A percentile compares a stretch with the other conserved stretches of the same genome.
These are phyloP conservation scores for Mayetiola destructor DNA, from an alignment of 2,888 invertebrate species.

Conservation along the genomic window DNA sequence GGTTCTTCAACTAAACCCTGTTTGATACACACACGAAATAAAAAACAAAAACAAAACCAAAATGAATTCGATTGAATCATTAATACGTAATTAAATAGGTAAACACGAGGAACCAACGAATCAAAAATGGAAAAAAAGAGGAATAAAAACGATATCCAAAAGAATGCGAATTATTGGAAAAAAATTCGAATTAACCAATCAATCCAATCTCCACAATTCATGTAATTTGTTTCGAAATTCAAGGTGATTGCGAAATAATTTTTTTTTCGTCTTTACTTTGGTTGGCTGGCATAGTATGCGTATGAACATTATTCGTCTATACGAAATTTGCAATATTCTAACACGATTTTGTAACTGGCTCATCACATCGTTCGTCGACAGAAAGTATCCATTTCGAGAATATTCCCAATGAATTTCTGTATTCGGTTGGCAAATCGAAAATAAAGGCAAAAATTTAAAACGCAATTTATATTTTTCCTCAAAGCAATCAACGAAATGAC, in stretches of 20 bases:
- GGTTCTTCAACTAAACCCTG: slow-evolving; percentile 1
- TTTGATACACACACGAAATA: neutral
- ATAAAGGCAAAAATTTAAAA: neutral
- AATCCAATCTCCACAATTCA: neutral
- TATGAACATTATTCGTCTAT: no score
- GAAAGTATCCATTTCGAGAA: no score
- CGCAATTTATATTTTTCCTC: neutral
- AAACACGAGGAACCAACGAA: neutral
- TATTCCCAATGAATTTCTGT: no score
- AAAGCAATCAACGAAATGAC: neutral
- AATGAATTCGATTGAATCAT: no score
- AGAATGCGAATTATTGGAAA: neutral
- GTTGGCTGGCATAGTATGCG: no score
- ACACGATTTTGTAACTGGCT: no score
- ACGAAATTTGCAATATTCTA: no score
- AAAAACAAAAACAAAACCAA: neutral
- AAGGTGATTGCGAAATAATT: slow-evolving; percentile 9
- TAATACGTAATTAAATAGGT: no score
- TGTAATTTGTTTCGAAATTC: neutral
- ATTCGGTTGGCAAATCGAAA: neutral
- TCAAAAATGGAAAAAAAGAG: neutral
- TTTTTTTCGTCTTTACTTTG: no score
- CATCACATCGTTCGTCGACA: no score
- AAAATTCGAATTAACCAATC: slow-evolving; percentile 6
- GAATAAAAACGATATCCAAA: neutral